A percentile compares a stretch with the other conserved stretches of the same genome.
phyloP scores from a whole-genome alignment of 2,888 invertebrate species.

The Rhyacophila evoluta region DNA sequence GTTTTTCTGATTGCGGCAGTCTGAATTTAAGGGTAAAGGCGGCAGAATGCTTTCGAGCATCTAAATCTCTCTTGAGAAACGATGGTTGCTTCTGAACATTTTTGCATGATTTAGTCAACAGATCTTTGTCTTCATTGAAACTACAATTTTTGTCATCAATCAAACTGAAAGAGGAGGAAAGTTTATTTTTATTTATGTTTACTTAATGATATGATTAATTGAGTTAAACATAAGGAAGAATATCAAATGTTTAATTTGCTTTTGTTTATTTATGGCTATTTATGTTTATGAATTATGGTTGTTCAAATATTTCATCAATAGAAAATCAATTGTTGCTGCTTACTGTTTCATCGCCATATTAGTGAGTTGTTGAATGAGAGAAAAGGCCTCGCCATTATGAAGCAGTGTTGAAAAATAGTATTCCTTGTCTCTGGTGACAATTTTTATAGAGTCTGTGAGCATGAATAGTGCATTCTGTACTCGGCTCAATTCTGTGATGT shows the following conservation, averaged over 20 bases:
- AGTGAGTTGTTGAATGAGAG: conserved; percentile 93
- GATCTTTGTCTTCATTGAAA: conserved; percentile 89
- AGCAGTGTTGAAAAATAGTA: conserved; percentile 94
- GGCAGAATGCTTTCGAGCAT: conserved; percentile 94
- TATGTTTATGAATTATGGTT: too few relatives aligned
- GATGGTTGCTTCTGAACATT: conserved; percentile 92
- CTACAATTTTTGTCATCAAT: conserved; percentile 90
- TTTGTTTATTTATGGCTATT: too few relatives aligned
- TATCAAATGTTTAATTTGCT: too few relatives aligned
- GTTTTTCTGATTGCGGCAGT: conserved; percentile 88
- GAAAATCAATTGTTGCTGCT: too few relatives aligned
- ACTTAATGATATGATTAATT: too few relatives aligned
- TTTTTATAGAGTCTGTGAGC: conserved; percentile 88
- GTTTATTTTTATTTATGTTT: too few relatives aligned
- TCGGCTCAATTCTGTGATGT: conserved; percentile 84
- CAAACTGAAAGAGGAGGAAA: conserved; percentile 78
- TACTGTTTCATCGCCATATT: conserved; percentile 96
- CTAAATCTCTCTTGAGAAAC: conserved; percentile 93
- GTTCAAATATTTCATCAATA: too few relatives aligned
- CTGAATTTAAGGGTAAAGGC: conserved; percentile 87
- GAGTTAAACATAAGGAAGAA: too few relatives aligned
- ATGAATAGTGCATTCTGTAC: conserved; percentile 75
- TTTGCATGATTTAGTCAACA: conserved; percentile 86
- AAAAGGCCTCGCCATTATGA: conserved; percentile 89
- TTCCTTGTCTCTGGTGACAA: conserved; percentile 86